Conservation (phyloP, 2,888 invertebrate genomes). For the Noctua pronuba region DNA sequence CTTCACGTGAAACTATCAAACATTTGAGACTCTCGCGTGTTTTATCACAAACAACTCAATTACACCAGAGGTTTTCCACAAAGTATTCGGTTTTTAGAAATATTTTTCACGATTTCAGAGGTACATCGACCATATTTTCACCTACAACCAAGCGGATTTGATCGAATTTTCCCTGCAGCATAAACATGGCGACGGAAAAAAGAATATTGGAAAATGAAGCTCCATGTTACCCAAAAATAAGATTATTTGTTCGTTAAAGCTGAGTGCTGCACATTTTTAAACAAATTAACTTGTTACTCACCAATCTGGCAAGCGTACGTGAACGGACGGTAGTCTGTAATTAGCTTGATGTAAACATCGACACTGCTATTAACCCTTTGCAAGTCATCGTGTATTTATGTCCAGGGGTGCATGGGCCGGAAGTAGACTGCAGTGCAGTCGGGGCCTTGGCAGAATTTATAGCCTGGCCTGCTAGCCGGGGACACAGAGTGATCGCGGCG, state of each 20-base stretch:
- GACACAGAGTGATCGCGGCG: constrained; percentile 82
- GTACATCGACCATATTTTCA: constrained; percentile 18
- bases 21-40: not conserved
- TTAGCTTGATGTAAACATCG: constrained; percentile 54
- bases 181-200: constrained; percentile 40
- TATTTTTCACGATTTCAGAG: constrained; percentile 13
- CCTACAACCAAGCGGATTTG: constrained; percentile 17
- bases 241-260: constrained; percentile 48
- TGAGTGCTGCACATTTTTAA: constrained; percentile 43
- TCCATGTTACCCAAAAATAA: constrained; percentile 40
- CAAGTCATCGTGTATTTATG: constrained; percentile 80
- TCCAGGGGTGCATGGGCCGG: constrained; percentile 77
- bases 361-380: constrained; percentile 57
- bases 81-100: not conserved
- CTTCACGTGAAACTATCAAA: not conserved
- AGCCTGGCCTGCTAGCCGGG: constrained; percentile 72
- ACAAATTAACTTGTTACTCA: constrained; percentile 31
- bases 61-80: not conserved
- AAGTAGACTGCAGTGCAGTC: constrained; percentile 81
- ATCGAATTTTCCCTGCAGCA: constrained; percentile 25
- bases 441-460: constrained; percentile 80
- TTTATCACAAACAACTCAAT: not conserved
- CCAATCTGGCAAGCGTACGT: constrained; percentile 4
- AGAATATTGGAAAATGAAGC: constrained; percentile 47
- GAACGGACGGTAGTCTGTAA: constrained; percentile 13